phyloP scores from a whole-genome alignment of 64 coral and sea anemone genomes.

The Montipora foliosa region DNA sequence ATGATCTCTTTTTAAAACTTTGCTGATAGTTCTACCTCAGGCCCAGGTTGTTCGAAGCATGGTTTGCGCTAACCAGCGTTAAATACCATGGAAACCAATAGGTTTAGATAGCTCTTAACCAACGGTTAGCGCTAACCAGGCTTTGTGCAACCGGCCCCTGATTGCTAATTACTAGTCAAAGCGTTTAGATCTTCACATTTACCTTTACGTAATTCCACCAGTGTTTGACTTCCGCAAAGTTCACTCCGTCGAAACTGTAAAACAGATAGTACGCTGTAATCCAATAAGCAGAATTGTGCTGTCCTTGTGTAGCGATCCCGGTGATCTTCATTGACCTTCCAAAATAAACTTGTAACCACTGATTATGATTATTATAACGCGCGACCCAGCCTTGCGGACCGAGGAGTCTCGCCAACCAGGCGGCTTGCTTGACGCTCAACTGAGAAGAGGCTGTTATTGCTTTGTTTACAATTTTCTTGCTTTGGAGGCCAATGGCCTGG shows the following conservation, averaged over 20 bases:
- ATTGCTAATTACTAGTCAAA: too few species aligned
- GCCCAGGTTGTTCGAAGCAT: too few species aligned
- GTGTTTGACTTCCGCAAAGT: conserved; percentile 60
- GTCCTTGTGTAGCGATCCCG: conserved; percentile 75
- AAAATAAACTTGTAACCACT: conserved; percentile 81
- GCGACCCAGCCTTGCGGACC: conserved; percentile 67
- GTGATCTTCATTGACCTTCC: conserved; percentile 64
- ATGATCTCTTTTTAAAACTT: too few species aligned
- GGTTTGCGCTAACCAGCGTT: too few species aligned
- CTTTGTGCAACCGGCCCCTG: too few species aligned
- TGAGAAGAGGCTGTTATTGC: conserved; percentile 68
- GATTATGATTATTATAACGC: conserved; percentile 52
- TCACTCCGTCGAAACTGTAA: conserved; percentile 61
- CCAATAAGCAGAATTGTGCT: conserved; percentile 77
- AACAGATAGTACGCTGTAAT: conserved; percentile 68
- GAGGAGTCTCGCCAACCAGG: conserved; percentile 60
- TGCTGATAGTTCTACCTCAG: too few species aligned
- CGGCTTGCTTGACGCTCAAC: conserved; percentile 27
- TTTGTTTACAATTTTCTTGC: conserved; percentile 15
- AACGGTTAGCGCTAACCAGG: too few species aligned
- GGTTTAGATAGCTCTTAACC: too few species aligned
- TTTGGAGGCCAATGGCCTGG: conserved; percentile 57
- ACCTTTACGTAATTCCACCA: conserved; percentile 68
- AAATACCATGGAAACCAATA: too few species aligned
- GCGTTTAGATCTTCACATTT: not conserved